These are phyloP conservation scores for Drosophila stalkeri DNA, from an alignment of 2,888 invertebrate genomes.

Conservation along the genomic window DNA sequence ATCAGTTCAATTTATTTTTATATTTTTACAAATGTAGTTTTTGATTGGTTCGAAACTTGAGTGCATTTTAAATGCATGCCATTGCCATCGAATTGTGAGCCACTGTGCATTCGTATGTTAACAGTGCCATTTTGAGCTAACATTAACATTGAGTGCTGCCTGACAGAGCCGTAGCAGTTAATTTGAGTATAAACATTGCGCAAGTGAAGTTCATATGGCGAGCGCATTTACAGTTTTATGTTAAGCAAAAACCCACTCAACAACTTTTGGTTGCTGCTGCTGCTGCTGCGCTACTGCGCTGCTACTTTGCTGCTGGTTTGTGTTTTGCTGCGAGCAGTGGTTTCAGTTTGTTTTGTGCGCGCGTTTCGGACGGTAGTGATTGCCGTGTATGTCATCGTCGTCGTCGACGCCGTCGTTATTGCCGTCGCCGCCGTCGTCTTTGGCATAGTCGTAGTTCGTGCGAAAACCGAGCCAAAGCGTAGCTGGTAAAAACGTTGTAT, in stretches of 20 bases:
- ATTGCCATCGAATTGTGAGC: neutral
- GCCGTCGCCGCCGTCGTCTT: slow-evolving; percentile 40
- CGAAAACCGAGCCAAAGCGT: slow-evolving; percentile 52
- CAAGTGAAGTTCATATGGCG: slow-evolving; percentile 33
- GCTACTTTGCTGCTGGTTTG: slow-evolving; percentile 20
- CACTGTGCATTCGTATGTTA: slow-evolving; percentile 30
- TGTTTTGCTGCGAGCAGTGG: slow-evolving; percentile 41
- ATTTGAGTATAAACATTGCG: slow-evolving; percentile 20
- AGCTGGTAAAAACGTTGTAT: slow-evolving; percentile 61
- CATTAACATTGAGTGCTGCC: slow-evolving; percentile 37
- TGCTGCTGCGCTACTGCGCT: neutral
- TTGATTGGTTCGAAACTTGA: neutral
- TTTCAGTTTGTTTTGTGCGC: slow-evolving; percentile 68
- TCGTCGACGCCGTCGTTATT: slow-evolving; percentile 30
- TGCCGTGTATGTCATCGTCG: slow-evolving; percentile 41
- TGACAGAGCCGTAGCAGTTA: slow-evolving; percentile 1
- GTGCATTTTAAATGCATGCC: neutral
- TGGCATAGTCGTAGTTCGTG: slow-evolving; percentile 47
- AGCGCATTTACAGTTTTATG: slow-evolving; percentile 40
- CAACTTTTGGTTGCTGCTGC: slow-evolving; percentile 22
- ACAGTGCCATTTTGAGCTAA: slow-evolving; percentile 51
- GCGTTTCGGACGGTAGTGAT: slow-evolving; percentile 57
- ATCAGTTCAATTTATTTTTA: neutral
- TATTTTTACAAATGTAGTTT: neutral
- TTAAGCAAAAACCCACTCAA: slow-evolving; percentile 49